Percentiles rank a stretch among this genome's conserved stretches.
Evolutionary conservation across 1,140 invertebrate genomes (phyloP).

Genomic region (Asbolus verrucosus): DNA sequence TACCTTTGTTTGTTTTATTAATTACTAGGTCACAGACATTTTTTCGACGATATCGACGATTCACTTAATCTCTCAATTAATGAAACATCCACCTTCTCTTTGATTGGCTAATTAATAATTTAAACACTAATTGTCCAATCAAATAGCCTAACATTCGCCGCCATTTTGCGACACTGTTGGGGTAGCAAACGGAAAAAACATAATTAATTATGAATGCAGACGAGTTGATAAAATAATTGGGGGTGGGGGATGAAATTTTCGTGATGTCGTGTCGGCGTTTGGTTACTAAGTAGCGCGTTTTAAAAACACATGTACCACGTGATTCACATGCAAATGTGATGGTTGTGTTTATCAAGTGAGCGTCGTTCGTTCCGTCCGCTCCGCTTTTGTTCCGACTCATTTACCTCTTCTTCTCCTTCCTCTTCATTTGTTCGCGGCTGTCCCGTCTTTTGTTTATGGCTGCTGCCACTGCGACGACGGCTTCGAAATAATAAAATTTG

Average conservation of each 20-base stretch:
- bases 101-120: not conserved
- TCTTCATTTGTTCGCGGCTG: conserved; percentile 58
- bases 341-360: conserved; percentile 59
- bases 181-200: not conserved
- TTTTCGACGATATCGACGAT: not conserved
- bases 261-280: not conserved
- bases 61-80: not conserved
- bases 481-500: conserved; percentile 35
- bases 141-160: not conserved
- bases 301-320: conserved; percentile 59
- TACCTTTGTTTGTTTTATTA: conserved; percentile 26
- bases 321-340: conserved; percentile 61
- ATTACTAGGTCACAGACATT: not conserved
- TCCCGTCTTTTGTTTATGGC: conserved; percentile 57
- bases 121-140: conserved; percentile 2
- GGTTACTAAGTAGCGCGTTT: conserved; percentile 41
- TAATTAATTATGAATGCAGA: no score
- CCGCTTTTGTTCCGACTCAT: conserved; percentile 60
- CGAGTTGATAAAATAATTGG: no score
- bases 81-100: no score
- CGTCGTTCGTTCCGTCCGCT: conserved; percentile 54
- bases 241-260: no score
- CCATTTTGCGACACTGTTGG: no score
- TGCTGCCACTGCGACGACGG: conserved; percentile 29
- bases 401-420: conserved; percentile 60